Percentiles rank a stretch among this genome's conserved stretches.
phyloP scores from a whole-genome alignment of 1,140 invertebrate genomes.

The Zaprionus tsacasi region DNA sequence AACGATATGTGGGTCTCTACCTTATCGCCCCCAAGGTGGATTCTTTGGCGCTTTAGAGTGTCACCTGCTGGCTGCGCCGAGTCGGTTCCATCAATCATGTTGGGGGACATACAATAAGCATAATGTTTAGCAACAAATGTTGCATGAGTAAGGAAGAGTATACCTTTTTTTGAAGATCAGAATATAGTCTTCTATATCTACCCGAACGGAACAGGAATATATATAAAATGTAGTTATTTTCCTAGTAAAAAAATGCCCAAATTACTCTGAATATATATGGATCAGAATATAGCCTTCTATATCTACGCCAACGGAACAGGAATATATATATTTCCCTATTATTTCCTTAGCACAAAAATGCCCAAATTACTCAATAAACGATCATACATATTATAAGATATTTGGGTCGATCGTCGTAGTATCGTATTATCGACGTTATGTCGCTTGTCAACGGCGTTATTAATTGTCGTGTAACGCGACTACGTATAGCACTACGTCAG shows the following conservation, averaged over 20 bases:
- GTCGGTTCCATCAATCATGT: conserved; percentile 42
- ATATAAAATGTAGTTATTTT: neutral
- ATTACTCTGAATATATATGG: too few species aligned
- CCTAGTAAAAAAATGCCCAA: too few species aligned
- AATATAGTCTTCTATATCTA: too few species aligned
- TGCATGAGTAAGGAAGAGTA: too few species aligned
- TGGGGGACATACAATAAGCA: conserved; percentile 12
- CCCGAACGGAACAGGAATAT: neutral
- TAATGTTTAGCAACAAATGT: conserved; percentile 38
- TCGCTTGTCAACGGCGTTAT: conserved; percentile 37
- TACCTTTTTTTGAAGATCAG: too few species aligned
- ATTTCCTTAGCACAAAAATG: neutral
- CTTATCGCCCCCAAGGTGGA: conserved; percentile 37
- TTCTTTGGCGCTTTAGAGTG: conserved; percentile 38
- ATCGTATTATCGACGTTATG: conserved; percentile 46
- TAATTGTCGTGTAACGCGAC: conserved; percentile 60
- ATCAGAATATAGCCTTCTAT: too few species aligned
- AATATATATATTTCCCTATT: too few species aligned
- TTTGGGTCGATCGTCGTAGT: conserved; percentile 36
- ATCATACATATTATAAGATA: conserved; percentile 12
- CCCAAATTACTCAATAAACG: neutral
- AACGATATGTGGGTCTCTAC: neutral
- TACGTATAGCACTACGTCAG: conserved; percentile 32
- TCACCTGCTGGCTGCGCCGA: conserved; percentile 9
- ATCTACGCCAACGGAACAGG: too few species aligned